These are phyloP conservation scores for Eubucco bourcierii DNA, from an alignment of 2,113 vertebrate genomes.

Conservation along the genomic window DNA sequence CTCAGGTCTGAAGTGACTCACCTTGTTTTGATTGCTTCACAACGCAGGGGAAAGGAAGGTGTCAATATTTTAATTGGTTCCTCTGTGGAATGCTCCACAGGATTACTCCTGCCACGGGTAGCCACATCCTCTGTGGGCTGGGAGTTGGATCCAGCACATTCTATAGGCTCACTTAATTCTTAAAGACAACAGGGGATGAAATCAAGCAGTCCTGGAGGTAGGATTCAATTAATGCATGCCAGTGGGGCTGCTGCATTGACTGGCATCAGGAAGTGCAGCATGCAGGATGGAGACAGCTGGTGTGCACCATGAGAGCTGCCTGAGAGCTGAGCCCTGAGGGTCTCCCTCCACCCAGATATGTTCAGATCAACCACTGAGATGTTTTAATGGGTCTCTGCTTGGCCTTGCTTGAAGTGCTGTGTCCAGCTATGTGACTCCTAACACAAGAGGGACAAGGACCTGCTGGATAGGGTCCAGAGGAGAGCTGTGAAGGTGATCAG, in stretches of 20 bases:
- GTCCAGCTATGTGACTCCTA: no score
- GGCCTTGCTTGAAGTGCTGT: no score
- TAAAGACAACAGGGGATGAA: background rate
- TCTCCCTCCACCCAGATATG: background rate
- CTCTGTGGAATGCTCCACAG: background rate
- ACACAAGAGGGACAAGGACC: no score
- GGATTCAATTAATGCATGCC: background rate
- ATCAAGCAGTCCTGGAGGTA: background rate
- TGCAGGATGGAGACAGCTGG: rapidly evolving
- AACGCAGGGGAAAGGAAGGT: background rate
- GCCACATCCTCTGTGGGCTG: background rate
- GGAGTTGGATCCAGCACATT: background rate
- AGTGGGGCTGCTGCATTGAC: background rate
- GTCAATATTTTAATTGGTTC: background rate
- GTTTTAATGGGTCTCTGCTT: background rate
- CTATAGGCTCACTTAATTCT: background rate
- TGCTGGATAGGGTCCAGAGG: no score
- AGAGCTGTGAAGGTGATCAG: no score
- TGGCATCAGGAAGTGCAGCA: no score
- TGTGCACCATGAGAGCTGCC: background rate
- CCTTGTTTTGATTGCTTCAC: background rate
- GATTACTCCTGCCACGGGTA: background rate
- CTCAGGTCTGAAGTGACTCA: background rate
- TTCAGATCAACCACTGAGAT: background rate
- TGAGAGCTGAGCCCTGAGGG: background rate